phyloP scores from a whole-genome alignment of 2,113 vertebrate genomes.

The Charadrius vociferus region DNA sequence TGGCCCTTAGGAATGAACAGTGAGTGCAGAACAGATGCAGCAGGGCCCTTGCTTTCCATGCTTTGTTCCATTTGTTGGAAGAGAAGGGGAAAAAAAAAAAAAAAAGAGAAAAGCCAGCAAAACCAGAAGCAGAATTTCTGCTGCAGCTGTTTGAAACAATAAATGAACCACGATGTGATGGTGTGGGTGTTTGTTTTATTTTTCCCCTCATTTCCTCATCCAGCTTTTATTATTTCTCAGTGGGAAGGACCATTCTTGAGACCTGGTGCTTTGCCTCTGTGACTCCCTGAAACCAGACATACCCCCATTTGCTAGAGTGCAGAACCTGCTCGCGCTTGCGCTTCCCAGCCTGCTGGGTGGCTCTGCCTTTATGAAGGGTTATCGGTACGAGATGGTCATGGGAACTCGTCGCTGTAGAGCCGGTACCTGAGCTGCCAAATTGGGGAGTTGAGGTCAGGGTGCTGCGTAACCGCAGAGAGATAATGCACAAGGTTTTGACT shows the following conservation, averaged over 20 bases:
- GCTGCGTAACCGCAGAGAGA: background rate
- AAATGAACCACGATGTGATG: background rate
- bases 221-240: background rate
- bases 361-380: background rate
- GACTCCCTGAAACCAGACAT: background rate
- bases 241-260: background rate
- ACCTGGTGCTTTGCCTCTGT: background rate
- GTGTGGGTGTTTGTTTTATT: background rate
- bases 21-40: background rate
- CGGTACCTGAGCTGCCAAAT: background rate
- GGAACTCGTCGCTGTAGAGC: background rate
- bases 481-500: background rate
- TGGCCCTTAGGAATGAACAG: background rate
- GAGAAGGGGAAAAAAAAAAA: background rate
- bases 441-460: background rate
- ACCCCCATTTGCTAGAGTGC: background rate
- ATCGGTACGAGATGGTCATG: background rate
- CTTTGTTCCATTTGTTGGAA: background rate
- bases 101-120: background rate
- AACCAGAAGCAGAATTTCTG: background rate
- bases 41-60: background rate
- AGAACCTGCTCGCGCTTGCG: accelerated
- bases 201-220: background rate
- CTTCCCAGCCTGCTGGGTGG: background rate
- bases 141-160: background rate